phyloP scores from a whole-genome alignment of 1,140 invertebrate species.

The Panagrolaimus sp. region DNA sequence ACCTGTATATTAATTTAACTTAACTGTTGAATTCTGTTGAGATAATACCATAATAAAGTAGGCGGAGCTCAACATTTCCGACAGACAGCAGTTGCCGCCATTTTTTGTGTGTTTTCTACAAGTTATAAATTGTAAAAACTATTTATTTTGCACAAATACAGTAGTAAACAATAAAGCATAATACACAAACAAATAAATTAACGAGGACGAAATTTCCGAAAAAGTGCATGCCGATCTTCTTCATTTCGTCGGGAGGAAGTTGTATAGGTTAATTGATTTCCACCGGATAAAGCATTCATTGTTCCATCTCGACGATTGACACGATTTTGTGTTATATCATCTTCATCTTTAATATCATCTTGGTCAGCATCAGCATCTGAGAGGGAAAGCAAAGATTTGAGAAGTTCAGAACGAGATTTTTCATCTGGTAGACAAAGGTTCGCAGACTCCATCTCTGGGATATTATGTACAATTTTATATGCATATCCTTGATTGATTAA shows the following conservation, averaged over 20 bases:
- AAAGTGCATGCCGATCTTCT: constrained; percentile 1
- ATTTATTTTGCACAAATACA: too few relatives aligned
- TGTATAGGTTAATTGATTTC: background rate
- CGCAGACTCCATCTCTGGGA: constrained; percentile 85
- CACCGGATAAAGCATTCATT: background rate
- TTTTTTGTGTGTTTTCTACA: too few relatives aligned
- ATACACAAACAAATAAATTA: too few relatives aligned
- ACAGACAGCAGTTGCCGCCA: too few relatives aligned
- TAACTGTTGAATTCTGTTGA: too few relatives aligned
- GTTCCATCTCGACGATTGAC: background rate
- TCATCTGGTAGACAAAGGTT: constrained; percentile 49
- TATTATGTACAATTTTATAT: constrained; percentile 88
- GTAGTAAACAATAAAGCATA: too few relatives aligned
- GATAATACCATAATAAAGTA: too few relatives aligned
- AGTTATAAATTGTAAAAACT: too few relatives aligned
- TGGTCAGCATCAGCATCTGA: constrained; percentile 93
- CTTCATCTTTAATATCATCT: constrained; percentile 65
- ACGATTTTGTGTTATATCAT: constrained; percentile 1
- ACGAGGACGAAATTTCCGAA: background rate
- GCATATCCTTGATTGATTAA: constrained; percentile 97
- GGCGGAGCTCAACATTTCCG: too few relatives aligned
- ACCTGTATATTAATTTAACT: too few relatives aligned
- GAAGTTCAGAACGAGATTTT: constrained; percentile 78
- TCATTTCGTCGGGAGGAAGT: background rate
- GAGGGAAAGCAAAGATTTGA: constrained; percentile 87